These are phyloP conservation scores for Axea sp. DNA, from an alignment of 2,888 invertebrate genomes.

Conservation along the genomic window DNA sequence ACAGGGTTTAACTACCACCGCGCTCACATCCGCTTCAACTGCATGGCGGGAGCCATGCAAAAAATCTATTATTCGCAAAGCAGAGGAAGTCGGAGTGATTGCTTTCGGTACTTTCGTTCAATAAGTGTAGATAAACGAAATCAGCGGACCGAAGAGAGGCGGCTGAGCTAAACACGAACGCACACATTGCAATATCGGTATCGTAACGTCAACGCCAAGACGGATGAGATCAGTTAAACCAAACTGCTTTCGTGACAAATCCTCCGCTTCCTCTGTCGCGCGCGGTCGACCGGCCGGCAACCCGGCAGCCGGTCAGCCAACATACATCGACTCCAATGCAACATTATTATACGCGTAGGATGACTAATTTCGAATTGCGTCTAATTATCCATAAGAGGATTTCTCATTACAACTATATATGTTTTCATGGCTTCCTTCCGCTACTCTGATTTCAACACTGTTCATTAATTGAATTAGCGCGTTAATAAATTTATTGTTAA, in stretches of 20 bases:
- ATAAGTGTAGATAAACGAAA: slow-evolving; percentile 62
- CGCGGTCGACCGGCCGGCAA: slow-evolving; percentile 19
- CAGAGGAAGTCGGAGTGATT: slow-evolving; percentile 60
- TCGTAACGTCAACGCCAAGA: slow-evolving; percentile 72
- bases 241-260: slow-evolving; percentile 78
- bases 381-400: slow-evolving; percentile 48
- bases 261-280: slow-evolving; percentile 76
- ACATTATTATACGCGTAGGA: slow-evolving; percentile 50
- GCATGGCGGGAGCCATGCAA: too few species aligned
- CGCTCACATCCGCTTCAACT: too few species aligned
- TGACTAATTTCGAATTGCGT: slow-evolving; percentile 56
- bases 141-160: slow-evolving; percentile 50
- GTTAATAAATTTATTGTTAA: too few species aligned
- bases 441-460: slow-evolving; percentile 48
- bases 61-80: too few species aligned
- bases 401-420: slow-evolving; percentile 27
- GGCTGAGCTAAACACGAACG: slow-evolving; percentile 54
- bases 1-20: too few species aligned
- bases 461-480: slow-evolving; percentile 14
- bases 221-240: slow-evolving; percentile 79
- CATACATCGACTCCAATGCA: slow-evolving; percentile 24
- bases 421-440: slow-evolving; percentile 37
- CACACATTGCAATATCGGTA: slow-evolving; percentile 64
- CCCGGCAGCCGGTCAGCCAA: slow-evolving; percentile 27
- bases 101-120: slow-evolving; percentile 58